Evolutionary conservation across 2,797 vertebrate genomes (phyloP).

Genomic region (Tamandua tetradactyla): DNA sequence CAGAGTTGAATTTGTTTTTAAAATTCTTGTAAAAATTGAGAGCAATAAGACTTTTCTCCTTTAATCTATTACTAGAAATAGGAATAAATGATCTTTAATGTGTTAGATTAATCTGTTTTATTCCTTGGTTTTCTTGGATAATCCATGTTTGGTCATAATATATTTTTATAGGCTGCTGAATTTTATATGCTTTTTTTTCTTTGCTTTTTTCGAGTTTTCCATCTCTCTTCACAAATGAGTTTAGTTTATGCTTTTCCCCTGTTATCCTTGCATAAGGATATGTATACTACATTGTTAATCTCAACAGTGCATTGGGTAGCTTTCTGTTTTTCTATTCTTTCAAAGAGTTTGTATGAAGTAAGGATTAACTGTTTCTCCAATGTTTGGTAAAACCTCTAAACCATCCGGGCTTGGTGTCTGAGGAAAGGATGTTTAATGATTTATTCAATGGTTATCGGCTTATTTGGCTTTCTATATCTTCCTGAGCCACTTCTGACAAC

Average conservation of each 20-base stretch:
- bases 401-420: background rate
- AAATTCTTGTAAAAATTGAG: too few relatives aligned
- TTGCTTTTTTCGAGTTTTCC: too few relatives aligned
- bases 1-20: too few relatives aligned
- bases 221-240: background rate
- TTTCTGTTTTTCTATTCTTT: conserved; percentile 15
- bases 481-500: background rate
- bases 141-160: background rate
- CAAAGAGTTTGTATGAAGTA: background rate
- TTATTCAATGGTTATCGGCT: background rate
- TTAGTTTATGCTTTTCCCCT: background rate
- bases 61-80: background rate
- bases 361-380: background rate
- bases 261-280: background rate
- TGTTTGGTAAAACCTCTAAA: conserved; percentile 24
- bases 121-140: background rate
- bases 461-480: background rate
- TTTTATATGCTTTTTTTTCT: background rate
- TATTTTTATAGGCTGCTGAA: background rate
- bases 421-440: background rate
- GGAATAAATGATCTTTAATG: background rate
- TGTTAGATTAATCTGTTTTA: background rate
- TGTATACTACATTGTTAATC: background rate
- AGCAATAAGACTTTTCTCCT: background rate
- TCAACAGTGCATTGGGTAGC: background rate